Base-by-base conservation (phyloP, 2,888 invertebrate genomes). In the Sarcophaga rosellei region DNA sequence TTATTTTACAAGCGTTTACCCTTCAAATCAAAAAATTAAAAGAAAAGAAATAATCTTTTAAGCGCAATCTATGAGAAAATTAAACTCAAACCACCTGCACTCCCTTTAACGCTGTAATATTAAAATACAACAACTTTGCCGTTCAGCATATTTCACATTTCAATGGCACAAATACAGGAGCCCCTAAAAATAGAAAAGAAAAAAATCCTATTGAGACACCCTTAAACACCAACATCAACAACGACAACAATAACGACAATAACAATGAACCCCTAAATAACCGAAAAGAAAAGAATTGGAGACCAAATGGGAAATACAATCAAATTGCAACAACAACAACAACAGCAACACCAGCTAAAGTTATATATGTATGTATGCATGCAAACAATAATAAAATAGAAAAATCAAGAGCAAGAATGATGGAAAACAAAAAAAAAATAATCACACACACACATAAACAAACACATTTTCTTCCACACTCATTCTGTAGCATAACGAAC, bases 241-340 rank as follows among this genome's bases (percentile, higher is more conserved):
- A 3, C 21, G 53, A 17, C 23, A 61, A 66, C 72, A 68, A 20
- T 20, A 66, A 69, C 17, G 45, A 69, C 62, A 76, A 62, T 21
- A 45, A 83, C 45, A 70, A 70, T 53, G 72, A 82, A 79, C 84
- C 79, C 84, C 79, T 75, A 79, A 75, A 80, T 61, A 81, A 79
- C 78, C 21, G 59, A 35, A 63, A 53, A 53, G 35, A 59, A 63
- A 69, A 75, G 73, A 78, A 78, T 61, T 25, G 83, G 84, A 75
- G 63, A 79, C 75, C 70, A 81, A 84, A 82, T 86, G 53, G 78
- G 84, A 79, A 88, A 87, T 73, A 87, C 75, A 65, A 61, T 59
- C 45, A 82, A 79, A 53, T 70, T 70, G 62, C 69, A 72, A 15
- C 57, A 61, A 61, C 61, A 66, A 65, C 15, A 66, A 59, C 66